Evolutionary conservation across 2,888 invertebrate genomes (phyloP).

Genomic region (Pollenia labialis): DNA sequence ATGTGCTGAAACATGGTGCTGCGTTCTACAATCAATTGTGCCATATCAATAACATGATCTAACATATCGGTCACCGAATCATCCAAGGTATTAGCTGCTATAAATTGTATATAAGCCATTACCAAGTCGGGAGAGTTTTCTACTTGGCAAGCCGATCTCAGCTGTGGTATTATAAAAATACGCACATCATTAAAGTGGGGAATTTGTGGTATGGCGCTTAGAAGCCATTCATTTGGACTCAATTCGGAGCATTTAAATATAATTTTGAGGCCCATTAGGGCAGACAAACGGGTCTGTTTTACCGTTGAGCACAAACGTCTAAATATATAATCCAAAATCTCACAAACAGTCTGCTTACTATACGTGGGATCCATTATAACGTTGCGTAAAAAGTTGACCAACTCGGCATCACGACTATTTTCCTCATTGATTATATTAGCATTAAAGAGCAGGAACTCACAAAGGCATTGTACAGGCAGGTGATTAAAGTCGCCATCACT

Average conservation of each 20-base stretch:
- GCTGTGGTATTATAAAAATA: constrained; percentile 88
- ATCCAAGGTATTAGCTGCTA: constrained; percentile 89
- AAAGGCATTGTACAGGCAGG: constrained; percentile 98
- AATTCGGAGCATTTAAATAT: constrained; percentile 85
- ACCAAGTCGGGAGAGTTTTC: constrained; percentile 91
- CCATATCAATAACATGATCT: constrained; percentile 91
- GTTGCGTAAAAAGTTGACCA: constrained; percentile 86
- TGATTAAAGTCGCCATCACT: constrained; percentile 91
- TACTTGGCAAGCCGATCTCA: constrained; percentile 95
- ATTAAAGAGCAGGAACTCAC: constrained; percentile 94
- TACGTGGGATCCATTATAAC: constrained; percentile 85
- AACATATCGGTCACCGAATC: constrained; percentile 88
- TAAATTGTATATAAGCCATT: constrained; percentile 93
- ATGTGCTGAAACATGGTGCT: constrained; percentile 93
- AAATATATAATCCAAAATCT: constrained; percentile 93
- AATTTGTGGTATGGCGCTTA: constrained; percentile 88
- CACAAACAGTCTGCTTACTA: constrained; percentile 88
- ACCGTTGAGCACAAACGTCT: constrained; percentile 93
- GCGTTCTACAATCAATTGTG: constrained; percentile 95
- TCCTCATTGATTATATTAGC: constrained; percentile 89
- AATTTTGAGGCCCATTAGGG: constrained; percentile 88
- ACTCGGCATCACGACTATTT: constrained; percentile 88
- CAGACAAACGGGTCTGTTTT: constrained; percentile 90
- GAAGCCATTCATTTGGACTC: constrained; percentile 86
- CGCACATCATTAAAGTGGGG: constrained; percentile 91